Base-by-base conservation (phyloP, 2,113 vertebrate species). In the Lota lota region DNA sequence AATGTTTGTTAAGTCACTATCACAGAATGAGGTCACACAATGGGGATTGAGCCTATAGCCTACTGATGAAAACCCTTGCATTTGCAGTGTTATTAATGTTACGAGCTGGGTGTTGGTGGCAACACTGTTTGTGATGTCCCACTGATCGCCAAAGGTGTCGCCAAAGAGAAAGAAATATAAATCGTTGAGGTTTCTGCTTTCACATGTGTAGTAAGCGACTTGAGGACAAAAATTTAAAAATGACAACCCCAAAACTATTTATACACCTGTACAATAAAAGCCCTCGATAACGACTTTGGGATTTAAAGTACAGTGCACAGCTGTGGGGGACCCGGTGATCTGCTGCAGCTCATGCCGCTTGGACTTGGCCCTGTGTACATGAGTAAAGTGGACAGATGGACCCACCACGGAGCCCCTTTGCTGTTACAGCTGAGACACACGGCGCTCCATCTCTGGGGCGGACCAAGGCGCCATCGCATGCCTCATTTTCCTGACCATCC, bases 381-480 rank as follows among this genome's bases (percentile, higher is more conserved):
- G 61, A 72, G 68, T 8, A 56, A 47, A 66, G 77, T 83, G 74
- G 80, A 78, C 83, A 90, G 87, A 83, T 67, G 87, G 88, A 81
- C 87, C 81, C 18, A 81, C 85, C 80, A 17, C 69, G 53, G 84
- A 75, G 85, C 22, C n/a, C 64, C 75, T 85, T 81, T 88, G 85
- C 87, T 88, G 77, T 87, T 83, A 80, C 85, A 88, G 87, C 87
- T 90, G 88, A 77, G 79, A 67, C 60, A 21, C 71, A 64, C 71
- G 70, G 79, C 77, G 84, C 80, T 82, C 80, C 78, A 80, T 79
- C 75, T 64, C 67, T 4, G 12, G 14, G 69, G 79, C 63, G 60
- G 16, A 3, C 4, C n/a, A 75, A 66, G 50, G n/a, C 67, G 56
- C 61, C 33, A 58, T 22, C 75, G 72, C 70, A 81, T 69, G 61